Base-by-base conservation (phyloP, 2,797 vertebrate genomes). In the Enoplosus armatus region DNA sequence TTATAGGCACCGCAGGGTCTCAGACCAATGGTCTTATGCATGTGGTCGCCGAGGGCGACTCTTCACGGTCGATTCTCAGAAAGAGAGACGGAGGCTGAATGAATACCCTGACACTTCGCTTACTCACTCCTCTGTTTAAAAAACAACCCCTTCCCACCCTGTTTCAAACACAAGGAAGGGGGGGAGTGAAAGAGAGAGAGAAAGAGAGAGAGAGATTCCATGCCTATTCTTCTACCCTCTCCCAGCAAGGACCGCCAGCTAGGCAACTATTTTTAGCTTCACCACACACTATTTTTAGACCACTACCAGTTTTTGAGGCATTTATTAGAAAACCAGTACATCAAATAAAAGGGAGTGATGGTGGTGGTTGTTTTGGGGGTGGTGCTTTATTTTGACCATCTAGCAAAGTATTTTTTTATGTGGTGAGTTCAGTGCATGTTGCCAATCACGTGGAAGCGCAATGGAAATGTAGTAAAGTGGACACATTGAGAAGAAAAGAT, bases 211-310 rank as follows among this genome's bases (percentile, higher is more conserved):
- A 96, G 85, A 77, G 65, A 90, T 92, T 96, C 96, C 96, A 96
- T 91, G 95, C 96, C 96, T 97, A 97, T 98, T 97, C 96, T 97
- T 97, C 96, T 96, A 96, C 96, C 95, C 97, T 97, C 96, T 97
- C 96, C 95, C 96, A 95, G 96, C 96, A 96, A 97, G 94, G 94
- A 93, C 95, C 92, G 92, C 94, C 92, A 93, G 94, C 95, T 92
- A 95, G 90, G 80, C 35, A 91, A 82, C 96, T 99, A 99, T 98
- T 97, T 99, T 98, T 98, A 99, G 97, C 91, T 75, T 94, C 89
- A 92, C 94, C 92, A 93, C 90, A 93, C 94, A 95, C 97, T 99
- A 99, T 98, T 97, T 99, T 98, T 99, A 98, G 97, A 92, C 93
- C 94, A 94, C 95, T 95, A 96, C 93, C 95, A 95, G 95, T 97